phyloP scores from a whole-genome alignment of 37 sponge, comb jelly and placozoan species.

The Tethya wilhelma region DNA sequence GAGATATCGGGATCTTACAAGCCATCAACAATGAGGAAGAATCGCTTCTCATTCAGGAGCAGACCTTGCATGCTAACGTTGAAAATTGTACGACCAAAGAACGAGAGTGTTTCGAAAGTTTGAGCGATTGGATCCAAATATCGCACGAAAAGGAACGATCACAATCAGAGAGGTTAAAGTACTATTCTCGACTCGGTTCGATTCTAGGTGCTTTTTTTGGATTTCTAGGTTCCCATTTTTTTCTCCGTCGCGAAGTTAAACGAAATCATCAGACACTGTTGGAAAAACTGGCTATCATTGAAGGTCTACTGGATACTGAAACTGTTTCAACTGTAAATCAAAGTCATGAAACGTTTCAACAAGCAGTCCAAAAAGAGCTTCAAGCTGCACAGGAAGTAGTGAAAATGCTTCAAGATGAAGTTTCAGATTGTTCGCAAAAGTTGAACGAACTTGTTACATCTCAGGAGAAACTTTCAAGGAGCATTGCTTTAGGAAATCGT shows the following conservation, averaged over 20 bases:
- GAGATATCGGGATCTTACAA: constrained; percentile 13
- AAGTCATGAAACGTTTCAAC: neutral
- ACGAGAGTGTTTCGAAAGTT: constrained; percentile 20
- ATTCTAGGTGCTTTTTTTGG: constrained; percentile 29
- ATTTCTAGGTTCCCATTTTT: constrained; percentile 14
- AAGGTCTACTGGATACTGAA: neutral
- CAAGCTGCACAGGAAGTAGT: too few species aligned
- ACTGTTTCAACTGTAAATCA: neutral
- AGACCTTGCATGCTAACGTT: neutral
- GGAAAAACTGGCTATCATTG: neutral
- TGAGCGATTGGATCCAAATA: constrained; percentile 12
- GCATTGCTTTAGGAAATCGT: too few species aligned
- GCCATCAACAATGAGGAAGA: constrained; percentile 31
- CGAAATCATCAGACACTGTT: neutral
- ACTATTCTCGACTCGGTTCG: constrained; percentile 16
- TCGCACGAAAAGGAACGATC: constrained; percentile 35
- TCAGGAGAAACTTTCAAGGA: too few species aligned
- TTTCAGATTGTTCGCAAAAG: neutral
- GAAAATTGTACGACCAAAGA: constrained; percentile 10
- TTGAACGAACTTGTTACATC: too few species aligned
- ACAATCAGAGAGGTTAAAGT: constrained; percentile 19
- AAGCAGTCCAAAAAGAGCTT: neutral
- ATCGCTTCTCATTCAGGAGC: constrained; percentile 4
- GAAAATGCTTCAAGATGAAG: neutral
- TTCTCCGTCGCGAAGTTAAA: constrained; percentile 14